Evolutionary conservation across 2,797 vertebrate species (phyloP).

Genomic region (Melopsittacus undulatus): DNA sequence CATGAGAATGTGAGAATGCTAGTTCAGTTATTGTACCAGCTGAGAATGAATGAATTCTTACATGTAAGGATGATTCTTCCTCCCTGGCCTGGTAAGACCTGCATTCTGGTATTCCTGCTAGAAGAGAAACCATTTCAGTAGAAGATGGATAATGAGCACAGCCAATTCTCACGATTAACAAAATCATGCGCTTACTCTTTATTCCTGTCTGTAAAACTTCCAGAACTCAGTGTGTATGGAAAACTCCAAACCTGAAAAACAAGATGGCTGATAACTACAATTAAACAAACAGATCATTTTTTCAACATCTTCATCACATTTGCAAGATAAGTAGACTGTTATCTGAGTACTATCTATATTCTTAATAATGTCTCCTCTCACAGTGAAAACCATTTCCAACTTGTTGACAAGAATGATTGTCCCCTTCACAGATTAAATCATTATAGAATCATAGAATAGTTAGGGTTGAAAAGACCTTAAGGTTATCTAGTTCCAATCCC

Average conservation of each 20-base stretch:
- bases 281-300: background rate
- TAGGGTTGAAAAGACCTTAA: background rate
- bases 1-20: background rate
- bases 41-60: background rate
- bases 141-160: background rate
- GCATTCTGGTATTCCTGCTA: background rate
- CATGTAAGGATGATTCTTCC: background rate
- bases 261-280: background rate
- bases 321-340: constrained; percentile 18
- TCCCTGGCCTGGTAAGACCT: background rate
- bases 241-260: constrained; percentile 45
- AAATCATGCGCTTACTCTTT: background rate
- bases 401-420: background rate
- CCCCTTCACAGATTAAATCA: background rate
- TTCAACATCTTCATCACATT: constrained; percentile 9
- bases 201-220: background rate
- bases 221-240: background rate
- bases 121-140: background rate
- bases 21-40: background rate
- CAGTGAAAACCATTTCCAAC: background rate
- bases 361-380: background rate
- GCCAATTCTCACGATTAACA: background rate
- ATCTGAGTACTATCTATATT: background rate
- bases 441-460: background rate
- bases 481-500: background rate